Percentiles rank a stretch among this genome's conserved stretches.
These are phyloP conservation scores for Ptyas mucosa DNA, from an alignment of 2,113 vertebrate species.

Conservation along the genomic window DNA sequence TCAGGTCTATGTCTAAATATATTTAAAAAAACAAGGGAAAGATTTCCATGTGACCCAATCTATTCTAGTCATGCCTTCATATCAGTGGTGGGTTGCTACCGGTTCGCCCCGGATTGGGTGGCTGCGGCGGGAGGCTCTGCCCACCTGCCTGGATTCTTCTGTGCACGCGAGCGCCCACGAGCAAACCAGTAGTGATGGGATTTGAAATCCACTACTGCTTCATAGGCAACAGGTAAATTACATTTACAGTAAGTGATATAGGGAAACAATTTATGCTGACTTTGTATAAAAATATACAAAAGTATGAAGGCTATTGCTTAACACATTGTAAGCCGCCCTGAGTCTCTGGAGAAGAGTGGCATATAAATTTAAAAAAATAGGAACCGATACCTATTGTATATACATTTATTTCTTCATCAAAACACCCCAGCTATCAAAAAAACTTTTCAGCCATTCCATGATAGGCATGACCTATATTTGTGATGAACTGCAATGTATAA, in stretches of 20 bases:
- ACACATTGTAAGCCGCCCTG: no score
- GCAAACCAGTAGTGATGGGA: no score
- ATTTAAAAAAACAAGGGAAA: not conserved
- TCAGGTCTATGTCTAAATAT: not conserved
- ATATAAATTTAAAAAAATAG: no score
- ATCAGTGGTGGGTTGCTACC: no score
- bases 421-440: slow-evolving; percentile 4
- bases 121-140: no score
- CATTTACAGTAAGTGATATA: not conserved
- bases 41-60: not conserved
- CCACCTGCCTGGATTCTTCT: no score
- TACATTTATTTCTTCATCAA: slow-evolving; percentile 23
- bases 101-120: no score
- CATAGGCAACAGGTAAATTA: not conserved
- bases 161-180: no score
- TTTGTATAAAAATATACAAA: no score
- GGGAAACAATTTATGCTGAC: not conserved
- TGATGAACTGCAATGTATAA: slow-evolving; percentile 20
- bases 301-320: no score
- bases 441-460: not conserved
- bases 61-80: not conserved
- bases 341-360: no score
- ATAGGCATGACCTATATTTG: not conserved
- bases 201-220: not conserved
- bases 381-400: not conserved